A percentile compares a stretch with the other conserved stretches of the same genome.
phyloP scores from a whole-genome alignment of 2,797 vertebrate genomes.

The Gallinago nigripennis region DNA sequence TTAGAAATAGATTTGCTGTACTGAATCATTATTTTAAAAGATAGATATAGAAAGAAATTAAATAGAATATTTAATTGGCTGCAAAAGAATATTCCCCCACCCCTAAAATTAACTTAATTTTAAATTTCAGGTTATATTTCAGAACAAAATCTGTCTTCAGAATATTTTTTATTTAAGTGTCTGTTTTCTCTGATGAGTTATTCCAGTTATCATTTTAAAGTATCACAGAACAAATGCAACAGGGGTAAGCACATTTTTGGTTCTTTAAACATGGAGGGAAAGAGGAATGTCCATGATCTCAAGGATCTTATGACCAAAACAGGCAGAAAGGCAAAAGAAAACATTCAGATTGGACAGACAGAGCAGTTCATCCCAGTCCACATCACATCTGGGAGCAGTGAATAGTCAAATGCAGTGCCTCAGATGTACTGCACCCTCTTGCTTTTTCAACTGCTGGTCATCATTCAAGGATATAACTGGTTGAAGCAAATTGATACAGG shows the following conservation, averaged over 20 bases:
- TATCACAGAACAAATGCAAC: neutral
- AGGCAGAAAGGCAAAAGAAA: neutral
- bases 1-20: neutral
- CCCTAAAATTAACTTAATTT: neutral
- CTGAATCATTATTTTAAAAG: neutral
- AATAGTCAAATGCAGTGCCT: neutral
- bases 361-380: neutral
- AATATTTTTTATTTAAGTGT: neutral
- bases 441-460: neutral
- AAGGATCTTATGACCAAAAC: neutral
- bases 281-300: neutral
- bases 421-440: neutral
- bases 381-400: fast-evolving
- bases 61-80: neutral
- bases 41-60: neutral
- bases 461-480: neutral
- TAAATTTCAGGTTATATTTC: neutral
- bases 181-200: neutral
- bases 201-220: neutral
- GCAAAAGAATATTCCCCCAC: fast-evolving
- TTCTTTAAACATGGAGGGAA: neutral
- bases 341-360: neutral
- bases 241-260: neutral
- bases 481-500: neutral
- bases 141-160: neutral